These are phyloP conservation scores for Coptodon bakossiorum DNA, from an alignment of 2,113 vertebrate species.

Conservation along the genomic window DNA sequence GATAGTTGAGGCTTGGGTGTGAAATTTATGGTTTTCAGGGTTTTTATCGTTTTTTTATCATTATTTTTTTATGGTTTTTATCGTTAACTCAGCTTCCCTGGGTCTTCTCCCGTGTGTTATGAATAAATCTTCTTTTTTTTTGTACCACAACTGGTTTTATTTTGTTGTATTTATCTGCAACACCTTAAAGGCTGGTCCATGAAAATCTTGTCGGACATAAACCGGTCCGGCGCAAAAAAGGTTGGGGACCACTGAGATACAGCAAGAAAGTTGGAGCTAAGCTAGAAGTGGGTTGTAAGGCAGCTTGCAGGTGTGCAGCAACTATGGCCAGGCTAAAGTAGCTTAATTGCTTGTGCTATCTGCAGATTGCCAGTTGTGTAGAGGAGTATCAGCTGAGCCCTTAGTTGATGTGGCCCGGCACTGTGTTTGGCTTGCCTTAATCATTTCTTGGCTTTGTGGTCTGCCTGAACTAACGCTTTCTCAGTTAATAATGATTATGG, in stretches of 20 bases:
- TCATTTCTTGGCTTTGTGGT: not conserved
- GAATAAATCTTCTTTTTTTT: not conserved
- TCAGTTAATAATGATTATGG: not conserved
- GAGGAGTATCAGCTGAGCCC: not conserved
- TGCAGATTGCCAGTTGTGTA: not conserved
- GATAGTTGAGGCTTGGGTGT: not conserved
- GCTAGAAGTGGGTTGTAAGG: not conserved
- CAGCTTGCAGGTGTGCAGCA: not conserved
- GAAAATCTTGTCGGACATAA: not conserved
- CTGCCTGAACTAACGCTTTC: not conserved
- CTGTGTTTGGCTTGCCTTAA: not conserved
- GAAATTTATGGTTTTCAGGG: not conserved
- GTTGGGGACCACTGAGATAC: not conserved
- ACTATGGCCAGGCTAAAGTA: not conserved
- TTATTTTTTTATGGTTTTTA: not conserved
- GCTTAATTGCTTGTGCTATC: not conserved
- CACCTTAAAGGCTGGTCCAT: not conserved
- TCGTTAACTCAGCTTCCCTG: not conserved
- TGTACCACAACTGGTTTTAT: not conserved
- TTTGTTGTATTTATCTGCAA: not conserved
- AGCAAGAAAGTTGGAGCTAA: not conserved
- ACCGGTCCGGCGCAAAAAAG: not conserved
- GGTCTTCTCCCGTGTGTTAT: not conserved
- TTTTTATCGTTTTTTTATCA: not conserved
- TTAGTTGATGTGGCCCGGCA: not conserved